Evolutionary conservation across 2,888 invertebrate species (phyloP), one percentile per base, ranked within the genome.

Genomic region (Zeuzera pyrina): DNA sequence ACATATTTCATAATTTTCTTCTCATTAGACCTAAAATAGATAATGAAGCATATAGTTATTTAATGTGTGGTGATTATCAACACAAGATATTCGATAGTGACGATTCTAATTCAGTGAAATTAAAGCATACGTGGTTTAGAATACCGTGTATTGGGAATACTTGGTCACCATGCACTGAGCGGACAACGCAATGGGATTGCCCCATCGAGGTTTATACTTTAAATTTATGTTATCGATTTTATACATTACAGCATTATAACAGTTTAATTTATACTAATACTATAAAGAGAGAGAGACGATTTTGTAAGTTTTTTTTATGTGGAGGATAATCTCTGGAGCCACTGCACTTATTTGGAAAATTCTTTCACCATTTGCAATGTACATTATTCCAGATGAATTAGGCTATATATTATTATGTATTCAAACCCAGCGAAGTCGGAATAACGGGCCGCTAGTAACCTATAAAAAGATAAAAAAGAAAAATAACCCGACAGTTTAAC

Each of bases 71-170:
- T 1, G 78, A 81, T 37, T 81, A 58, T 37, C 77, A 78, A 45
- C 57, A 51, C 25, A 76, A 74, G 40, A 47, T 34, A 6, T 55
- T 38, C 2, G 39, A 45, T 13, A 49, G 57, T 2, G 47, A 52
- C 1, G 21, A 36, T 0, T 14, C 30, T 1, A 42, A 42, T 19
- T 35, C 35, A 4, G 38, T 47, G 2, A 72, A 65, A 41, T 31
- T 67, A 15, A 73, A 67, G 34, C 81, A 83, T 38, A 63, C 65
- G 0, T 73, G 73, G 72, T 81, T 81, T 34, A 66, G 83, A 2
- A 63, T 83, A 40, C 78, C 81, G 2, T 83, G 81, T 38, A 66
- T 77, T 11, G 83, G 78, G 0, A 71, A 79, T 40, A 83, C 83
- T 1, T 77, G 74, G 73, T 39, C 51, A 5, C 69, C 73, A 3